Evolutionary conservation across 2,888 invertebrate genomes (phyloP).

Genomic region (Galeruca laticollis): DNA sequence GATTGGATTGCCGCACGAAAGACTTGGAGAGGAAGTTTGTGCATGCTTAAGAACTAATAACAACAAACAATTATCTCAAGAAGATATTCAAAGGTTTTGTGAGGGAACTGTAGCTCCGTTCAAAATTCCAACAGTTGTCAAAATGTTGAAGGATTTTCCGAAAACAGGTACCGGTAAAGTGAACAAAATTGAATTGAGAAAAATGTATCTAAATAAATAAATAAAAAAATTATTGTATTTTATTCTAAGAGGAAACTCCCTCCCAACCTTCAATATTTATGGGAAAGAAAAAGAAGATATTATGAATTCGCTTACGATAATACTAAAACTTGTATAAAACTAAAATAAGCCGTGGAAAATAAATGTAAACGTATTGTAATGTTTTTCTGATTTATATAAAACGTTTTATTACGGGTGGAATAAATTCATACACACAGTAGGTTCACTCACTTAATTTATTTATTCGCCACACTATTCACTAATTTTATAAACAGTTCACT

Average conservation of each 20-base stretch:
- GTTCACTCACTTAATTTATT: too few relatives aligned
- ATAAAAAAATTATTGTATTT: neutral
- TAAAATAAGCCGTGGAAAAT: too few relatives aligned
- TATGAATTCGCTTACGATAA: too few relatives aligned
- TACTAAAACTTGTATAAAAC: too few relatives aligned
- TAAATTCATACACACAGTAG: too few relatives aligned
- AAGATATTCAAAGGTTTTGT: slow-evolving; percentile 75
- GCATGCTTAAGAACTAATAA: slow-evolving; percentile 74
- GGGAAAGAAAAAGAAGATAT: too few relatives aligned
- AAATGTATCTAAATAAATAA: slow-evolving; percentile 35
- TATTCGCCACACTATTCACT: too few relatives aligned
- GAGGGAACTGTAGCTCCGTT: slow-evolving; percentile 80
- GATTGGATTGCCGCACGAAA: slow-evolving; percentile 79
- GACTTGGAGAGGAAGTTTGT: slow-evolving; percentile 84
- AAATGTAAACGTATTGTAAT: too few relatives aligned
- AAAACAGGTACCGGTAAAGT: slow-evolving; percentile 88
- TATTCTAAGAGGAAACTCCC: neutral
- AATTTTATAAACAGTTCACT: too few relatives aligned
- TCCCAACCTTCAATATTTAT: neutral
- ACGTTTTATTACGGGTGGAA: too few relatives aligned
- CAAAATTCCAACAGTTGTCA: slow-evolving; percentile 83
- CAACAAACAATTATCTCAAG: slow-evolving; percentile 68
- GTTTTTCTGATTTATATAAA: too few relatives aligned
- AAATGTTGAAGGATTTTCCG: slow-evolving; percentile 78
- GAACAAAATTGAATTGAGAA: slow-evolving; percentile 75